Evolutionary conservation across 2,113 vertebrate species (phyloP), one percentile per base, ranked within the genome.

Genomic region (Trichechus manatus): DNA sequence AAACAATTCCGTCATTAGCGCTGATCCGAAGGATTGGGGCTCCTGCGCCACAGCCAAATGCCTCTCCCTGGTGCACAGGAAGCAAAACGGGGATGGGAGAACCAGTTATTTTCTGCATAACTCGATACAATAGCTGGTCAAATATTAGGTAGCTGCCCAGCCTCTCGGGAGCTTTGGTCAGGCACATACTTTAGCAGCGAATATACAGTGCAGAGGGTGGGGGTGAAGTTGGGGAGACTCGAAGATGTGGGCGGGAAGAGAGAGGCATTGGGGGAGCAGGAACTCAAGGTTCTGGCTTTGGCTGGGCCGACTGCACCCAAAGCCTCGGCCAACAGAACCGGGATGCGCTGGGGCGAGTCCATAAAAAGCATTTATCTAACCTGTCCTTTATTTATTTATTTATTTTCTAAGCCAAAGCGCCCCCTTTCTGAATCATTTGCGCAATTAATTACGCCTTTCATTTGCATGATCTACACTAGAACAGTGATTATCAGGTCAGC

Each of bases 1-100:
- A 96, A 98, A 98, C 98, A 98, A 98, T 98, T 98, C 97, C 84
- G 96, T 98, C 98, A 94, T 98, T 98, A 98, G 93, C 95, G 95
- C 96, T 97, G 97, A 97, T 96, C 87, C 81, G 87, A 97, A 97
- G 97, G 96, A 97, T 89, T 83, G 89, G 96, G 93, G 84, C 97
- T 98, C 94, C 64, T 70, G 59, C 47, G 96, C 96, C 33, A 94
- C 94, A 92, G 96, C 96, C 83, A 89, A 96, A 98, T 64, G 96
- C 88, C 86, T 97, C 77, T 97, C 86, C 85, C 82, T 87, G 78
- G 93, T 95, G 75, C 96, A 96, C 84, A 77, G 36, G 31, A 87
- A 93, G 92, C 83, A 83, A 87, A 95, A 93, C 92, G 93, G n/a
- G 59, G 91, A 89, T 27, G 25, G 53, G 82, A 75, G 93, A 92